Conservation (phyloP, 2,113 vertebrate genomes). For the Scalopus aquaticus region DNA sequence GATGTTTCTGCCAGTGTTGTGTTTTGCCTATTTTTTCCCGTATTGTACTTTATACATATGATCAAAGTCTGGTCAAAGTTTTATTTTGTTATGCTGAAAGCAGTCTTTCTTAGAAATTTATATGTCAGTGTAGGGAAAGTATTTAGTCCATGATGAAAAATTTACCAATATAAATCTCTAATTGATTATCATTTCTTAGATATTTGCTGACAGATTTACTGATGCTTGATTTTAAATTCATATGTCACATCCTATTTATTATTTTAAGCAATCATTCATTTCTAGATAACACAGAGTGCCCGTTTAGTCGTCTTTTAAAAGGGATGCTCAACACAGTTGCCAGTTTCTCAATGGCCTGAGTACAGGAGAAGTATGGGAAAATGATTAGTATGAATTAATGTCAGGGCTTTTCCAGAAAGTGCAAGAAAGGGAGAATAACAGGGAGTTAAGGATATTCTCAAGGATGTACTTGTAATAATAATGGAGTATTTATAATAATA, state of each 20-base stretch:
- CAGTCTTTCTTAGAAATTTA: conserved; percentile 1
- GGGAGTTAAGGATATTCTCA: background rate
- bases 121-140: background rate
- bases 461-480: background rate
- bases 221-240: background rate
- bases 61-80: background rate
- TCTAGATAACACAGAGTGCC: background rate
- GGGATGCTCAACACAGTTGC: background rate
- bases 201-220: background rate
- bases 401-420: background rate
- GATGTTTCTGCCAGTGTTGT: no score
- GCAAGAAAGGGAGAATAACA: background rate
- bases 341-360: background rate
- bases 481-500: background rate
- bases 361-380: background rate
- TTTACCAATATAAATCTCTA: background rate
- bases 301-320: background rate
- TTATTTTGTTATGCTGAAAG: background rate
- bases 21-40: no score
- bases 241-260: background rate
- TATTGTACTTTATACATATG: background rate
- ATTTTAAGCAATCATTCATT: background rate
- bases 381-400: background rate
- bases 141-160: background rate
- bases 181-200: background rate